phyloP scores from a whole-genome alignment of 2,113 vertebrate genomes.

The Ceyx melanurus region DNA sequence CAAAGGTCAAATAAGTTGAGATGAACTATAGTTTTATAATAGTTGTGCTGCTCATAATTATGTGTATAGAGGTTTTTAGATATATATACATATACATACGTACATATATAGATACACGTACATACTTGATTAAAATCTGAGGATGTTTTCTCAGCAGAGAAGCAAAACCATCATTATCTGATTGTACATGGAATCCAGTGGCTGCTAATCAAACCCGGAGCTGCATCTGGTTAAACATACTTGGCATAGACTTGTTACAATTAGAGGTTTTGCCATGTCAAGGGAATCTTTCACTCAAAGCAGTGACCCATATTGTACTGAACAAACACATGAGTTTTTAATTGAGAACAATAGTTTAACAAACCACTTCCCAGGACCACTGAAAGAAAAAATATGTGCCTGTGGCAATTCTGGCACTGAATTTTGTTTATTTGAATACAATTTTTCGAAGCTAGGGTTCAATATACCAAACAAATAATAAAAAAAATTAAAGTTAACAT shows the following conservation, averaged over 20 bases:
- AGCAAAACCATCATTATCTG: constrained; percentile 82
- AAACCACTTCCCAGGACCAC: constrained; percentile 87
- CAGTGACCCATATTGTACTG: constrained; percentile 82
- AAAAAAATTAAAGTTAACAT: constrained; percentile 51
- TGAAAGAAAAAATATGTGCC: constrained; percentile 81
- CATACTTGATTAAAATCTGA: constrained; percentile 77
- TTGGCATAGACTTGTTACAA: constrained; percentile 82
- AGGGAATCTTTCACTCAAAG: constrained; percentile 86
- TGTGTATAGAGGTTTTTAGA: constrained; percentile 60
- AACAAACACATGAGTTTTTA: constrained; percentile 92
- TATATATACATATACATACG: background rate
- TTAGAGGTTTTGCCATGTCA: constrained; percentile 84
- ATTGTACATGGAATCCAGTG: constrained; percentile 82
- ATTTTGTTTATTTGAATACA: constrained; percentile 78
- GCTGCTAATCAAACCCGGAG: constrained; percentile 79
- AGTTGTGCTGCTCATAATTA: constrained; percentile 54
- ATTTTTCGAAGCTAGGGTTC: constrained; percentile 71
- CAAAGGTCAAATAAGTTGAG: constrained; percentile 77
- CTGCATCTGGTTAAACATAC: constrained; percentile 81
- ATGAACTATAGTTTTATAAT: constrained; percentile 71
- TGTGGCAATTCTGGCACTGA: constrained; percentile 76
- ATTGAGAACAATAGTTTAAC: constrained; percentile 89
- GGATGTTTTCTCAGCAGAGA: constrained; percentile 76
- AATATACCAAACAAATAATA: constrained; percentile 65
- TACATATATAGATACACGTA: constrained; percentile 20